phyloP scores from a whole-genome alignment of 2,888 invertebrate genomes.

The Norana najaformis region DNA sequence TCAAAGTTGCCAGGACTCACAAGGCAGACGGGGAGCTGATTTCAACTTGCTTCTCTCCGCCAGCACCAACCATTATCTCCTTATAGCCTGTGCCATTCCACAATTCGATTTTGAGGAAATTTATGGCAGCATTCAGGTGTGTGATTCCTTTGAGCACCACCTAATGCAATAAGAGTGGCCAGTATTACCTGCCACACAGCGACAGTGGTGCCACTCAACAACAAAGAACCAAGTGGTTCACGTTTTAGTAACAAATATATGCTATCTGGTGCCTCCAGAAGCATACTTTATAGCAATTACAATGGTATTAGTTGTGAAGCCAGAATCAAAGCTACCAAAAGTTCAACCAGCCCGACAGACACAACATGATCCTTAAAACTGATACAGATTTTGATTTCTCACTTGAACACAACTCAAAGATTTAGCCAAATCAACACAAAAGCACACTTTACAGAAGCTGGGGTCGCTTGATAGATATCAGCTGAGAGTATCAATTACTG shows the following conservation, averaged over 20 bases:
- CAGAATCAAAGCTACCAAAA: neutral
- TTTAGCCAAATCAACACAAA: neutral
- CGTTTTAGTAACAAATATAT: neutral
- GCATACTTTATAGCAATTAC: too few relatives aligned
- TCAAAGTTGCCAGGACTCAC: slow-evolving; percentile 8
- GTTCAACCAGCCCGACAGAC: too few relatives aligned
- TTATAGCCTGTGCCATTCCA: neutral
- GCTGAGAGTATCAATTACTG: neutral
- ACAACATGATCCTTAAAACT: too few relatives aligned
- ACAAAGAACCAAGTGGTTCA: slow-evolving; percentile 1
- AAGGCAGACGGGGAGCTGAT: neutral
- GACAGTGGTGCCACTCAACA: neutral
- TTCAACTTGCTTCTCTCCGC: slow-evolving; percentile 18
- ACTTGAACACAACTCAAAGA: neutral
- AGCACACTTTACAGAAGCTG: neutral
- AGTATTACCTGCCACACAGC: neutral
- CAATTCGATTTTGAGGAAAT: slow-evolving; percentile 21
- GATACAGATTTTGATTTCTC: too few relatives aligned
- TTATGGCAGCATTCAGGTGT: slow-evolving; percentile 17
- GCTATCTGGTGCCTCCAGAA: neutral
- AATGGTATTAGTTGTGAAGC: neutral
- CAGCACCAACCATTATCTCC: slow-evolving; percentile 15
- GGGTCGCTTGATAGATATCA: neutral
- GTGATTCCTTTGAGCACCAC: neutral
- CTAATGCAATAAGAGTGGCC: slow-evolving; percentile 6